phyloP scores from a whole-genome alignment of 2,113 vertebrate genomes.

The Myotis yumanensis region DNA sequence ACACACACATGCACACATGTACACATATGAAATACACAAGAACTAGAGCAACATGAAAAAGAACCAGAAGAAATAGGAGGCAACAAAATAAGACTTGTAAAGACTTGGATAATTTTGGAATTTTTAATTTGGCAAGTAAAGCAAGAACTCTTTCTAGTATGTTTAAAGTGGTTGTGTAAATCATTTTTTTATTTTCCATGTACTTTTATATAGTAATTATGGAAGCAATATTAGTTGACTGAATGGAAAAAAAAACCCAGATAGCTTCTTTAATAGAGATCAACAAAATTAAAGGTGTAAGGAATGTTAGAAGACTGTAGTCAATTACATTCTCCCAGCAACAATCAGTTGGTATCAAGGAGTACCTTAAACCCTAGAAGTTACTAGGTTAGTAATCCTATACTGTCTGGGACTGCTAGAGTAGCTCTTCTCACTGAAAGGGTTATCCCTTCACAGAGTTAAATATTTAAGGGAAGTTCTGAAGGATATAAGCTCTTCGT shows the following conservation, averaged over 20 bases:
- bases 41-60: neutral
- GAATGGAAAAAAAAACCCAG: neutral
- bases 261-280: neutral
- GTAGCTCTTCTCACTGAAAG: neutral
- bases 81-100: neutral
- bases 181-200: neutral
- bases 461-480: conserved; percentile 15
- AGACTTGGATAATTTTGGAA: conserved; percentile 5
- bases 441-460: neutral
- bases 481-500: neutral
- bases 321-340: neutral
- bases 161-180: neutral
- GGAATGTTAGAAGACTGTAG: neutral
- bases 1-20: neutral
- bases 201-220: neutral
- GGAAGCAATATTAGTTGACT: neutral
- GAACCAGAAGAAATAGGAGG: neutral
- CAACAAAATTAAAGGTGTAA: conserved; percentile 14
- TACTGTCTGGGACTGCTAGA: neutral
- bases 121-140: neutral
- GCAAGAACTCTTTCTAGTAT: neutral
- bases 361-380: neutral
- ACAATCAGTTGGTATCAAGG: neutral
- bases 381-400: neutral
- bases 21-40: neutral